phyloP scores from a whole-genome alignment of 2,888 invertebrate species.

The Philopedon plagiatum region DNA sequence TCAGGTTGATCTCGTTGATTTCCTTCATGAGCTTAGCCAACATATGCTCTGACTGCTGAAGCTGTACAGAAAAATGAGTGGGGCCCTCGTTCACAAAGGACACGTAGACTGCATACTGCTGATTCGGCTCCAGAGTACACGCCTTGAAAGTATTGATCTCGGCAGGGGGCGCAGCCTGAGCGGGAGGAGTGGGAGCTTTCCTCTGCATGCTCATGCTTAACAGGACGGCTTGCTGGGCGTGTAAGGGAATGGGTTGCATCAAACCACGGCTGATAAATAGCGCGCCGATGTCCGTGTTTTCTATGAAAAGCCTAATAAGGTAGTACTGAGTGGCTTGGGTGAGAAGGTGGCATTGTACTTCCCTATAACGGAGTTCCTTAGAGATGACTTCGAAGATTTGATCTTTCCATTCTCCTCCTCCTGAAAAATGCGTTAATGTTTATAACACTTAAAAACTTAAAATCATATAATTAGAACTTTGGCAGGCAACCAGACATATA shows the following conservation, averaged over 20 bases:
- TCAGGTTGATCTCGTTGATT: constrained; percentile 76
- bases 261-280: constrained; percentile 63
- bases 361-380: constrained; percentile 67
- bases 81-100: constrained; percentile 87
- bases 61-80: constrained; percentile 82
- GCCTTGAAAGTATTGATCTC: constrained; percentile 72
- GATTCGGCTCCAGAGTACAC: constrained; percentile 70
- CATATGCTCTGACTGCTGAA: constrained; percentile 74
- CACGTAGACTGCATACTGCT: constrained; percentile 79
- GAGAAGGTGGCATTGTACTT: constrained; percentile 64
- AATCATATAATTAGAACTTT: too few relatives aligned
- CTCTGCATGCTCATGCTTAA: constrained; percentile 67
- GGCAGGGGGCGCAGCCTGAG: constrained; percentile 65
- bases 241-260: constrained; percentile 69
- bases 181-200: constrained; percentile 64
- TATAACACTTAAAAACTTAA: too few relatives aligned
- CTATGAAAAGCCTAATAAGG: constrained; percentile 70
- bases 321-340: constrained; percentile 65
- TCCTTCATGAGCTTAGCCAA: constrained; percentile 81
- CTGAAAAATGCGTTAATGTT: too few relatives aligned
- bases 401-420: constrained; percentile 71
- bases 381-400: constrained; percentile 66
- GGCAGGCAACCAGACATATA: too few relatives aligned
- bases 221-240: constrained; percentile 69
- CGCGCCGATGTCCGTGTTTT: constrained; percentile 68